Base-by-base conservation (phyloP, 2,797 vertebrate species). In the Alcedo atthis region DNA sequence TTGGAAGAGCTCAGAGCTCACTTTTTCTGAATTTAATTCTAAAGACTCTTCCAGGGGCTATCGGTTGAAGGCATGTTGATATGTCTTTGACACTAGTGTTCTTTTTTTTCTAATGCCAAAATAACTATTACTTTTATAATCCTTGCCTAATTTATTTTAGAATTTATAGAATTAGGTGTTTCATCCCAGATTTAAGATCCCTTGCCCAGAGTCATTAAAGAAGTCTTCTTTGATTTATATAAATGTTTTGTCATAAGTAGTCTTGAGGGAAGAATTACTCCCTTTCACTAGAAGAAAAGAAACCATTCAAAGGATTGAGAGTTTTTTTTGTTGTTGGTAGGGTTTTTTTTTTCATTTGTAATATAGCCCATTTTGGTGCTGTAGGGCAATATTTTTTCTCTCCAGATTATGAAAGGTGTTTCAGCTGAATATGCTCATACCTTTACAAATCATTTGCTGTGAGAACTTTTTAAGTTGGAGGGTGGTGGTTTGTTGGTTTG, bases 391-490 rank as follows among this genome's bases (percentile, higher is more conserved):
- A 68, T 93, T 94, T 94, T 94, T 91, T 73, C 76, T 87, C 63
- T 81, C 8, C 81, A 95, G 70, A 64, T 97, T 96, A 95, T 94
- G 95, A 97, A 94, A 90, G 75, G 81, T 96, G 94, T 97, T 97
- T 97, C 95, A 97, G 90, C 89, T 96, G 96, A 96, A 97, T 97
- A 96, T 95, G 69, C 85, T 96, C 89, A 94, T 96, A 95, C 95
- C 58, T 97, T 97, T 94, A 97, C 96, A 97, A 97, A 97, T 95
- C 94, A 96, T 97, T 98, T 97, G 86, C 93, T 97, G 92, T 94
- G 97, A 96, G 96, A 97, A 94, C 92, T 96, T 97, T 95, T 93
- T 89, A 97, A 96, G 94, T 93, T 91, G 88, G 57, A 95, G 95
- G 85, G 90, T 89, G 85, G 62, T 10, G 37, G 37, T 37, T 37